These are phyloP conservation scores for Lochmaea crataegi DNA, from an alignment of 2,888 invertebrate species.

Conservation along the genomic window DNA sequence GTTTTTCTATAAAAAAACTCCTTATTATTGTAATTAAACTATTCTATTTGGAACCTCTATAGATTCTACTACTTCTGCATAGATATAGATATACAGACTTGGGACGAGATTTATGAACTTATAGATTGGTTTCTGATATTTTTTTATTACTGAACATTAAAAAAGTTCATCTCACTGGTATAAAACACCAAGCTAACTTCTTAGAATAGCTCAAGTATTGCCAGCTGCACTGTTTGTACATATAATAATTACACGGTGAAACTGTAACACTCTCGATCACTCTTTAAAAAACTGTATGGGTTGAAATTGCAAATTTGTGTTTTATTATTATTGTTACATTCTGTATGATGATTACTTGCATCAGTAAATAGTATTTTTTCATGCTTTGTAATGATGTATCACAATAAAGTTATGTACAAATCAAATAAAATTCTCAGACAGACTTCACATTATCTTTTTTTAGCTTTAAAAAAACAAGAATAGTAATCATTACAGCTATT, in stretches of 20 bases:
- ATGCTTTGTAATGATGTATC: too few species aligned
- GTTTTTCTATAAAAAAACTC: slow-evolving; percentile 35
- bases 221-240: slow-evolving; percentile 57
- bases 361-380: too few species aligned
- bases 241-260: slow-evolving; percentile 25
- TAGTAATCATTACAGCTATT: too few species aligned
- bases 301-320: neutral
- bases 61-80: slow-evolving; percentile 26
- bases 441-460: too few species aligned
- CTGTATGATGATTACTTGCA: too few species aligned
- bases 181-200: slow-evolving; percentile 62
- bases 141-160: slow-evolving; percentile 58
- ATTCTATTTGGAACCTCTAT: slow-evolving; percentile 35
- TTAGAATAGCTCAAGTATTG: slow-evolving; percentile 59
- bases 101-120: slow-evolving; percentile 26
- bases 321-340: too few species aligned
- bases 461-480: too few species aligned
- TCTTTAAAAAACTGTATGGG: neutral
- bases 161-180: slow-evolving; percentile 62
- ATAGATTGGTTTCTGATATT: slow-evolving; percentile 40
- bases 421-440: too few species aligned
- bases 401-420: too few species aligned
- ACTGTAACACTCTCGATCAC: slow-evolving; percentile 42
- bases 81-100: slow-evolving; percentile 12
- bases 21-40: slow-evolving; percentile 17